Percentiles rank a stretch among this genome's conserved stretches.
Conservation (phyloP, 1,140 invertebrate genomes). For the Drosophila azteca region DNA sequence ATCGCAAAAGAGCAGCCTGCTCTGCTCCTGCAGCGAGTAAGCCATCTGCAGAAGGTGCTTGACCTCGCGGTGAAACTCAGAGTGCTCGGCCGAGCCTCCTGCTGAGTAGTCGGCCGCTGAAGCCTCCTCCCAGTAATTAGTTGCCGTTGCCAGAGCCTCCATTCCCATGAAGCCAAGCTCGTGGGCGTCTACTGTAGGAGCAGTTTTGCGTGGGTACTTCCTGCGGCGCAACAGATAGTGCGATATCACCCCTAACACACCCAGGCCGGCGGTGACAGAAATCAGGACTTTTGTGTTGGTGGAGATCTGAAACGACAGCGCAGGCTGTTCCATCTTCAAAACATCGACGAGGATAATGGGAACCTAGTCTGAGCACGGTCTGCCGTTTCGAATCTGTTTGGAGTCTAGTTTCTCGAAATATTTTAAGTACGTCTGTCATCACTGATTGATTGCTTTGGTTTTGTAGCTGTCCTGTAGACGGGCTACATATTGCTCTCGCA, state of each 20-base stretch:
- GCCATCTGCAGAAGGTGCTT: slow-evolving; percentile 93
- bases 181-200: slow-evolving; percentile 85
- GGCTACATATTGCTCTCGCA: too few species aligned
- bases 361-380: too few species aligned
- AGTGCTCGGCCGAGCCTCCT: slow-evolving; percentile 87
- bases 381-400: too few species aligned
- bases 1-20: slow-evolving; percentile 86
- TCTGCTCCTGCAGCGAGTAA: slow-evolving; percentile 89
- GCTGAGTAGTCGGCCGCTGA: slow-evolving; percentile 88
- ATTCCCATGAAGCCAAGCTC: slow-evolving; percentile 89
- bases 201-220: slow-evolving; percentile 84
- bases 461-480: too few species aligned
- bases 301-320: slow-evolving; percentile 39
- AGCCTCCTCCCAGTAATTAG: slow-evolving; percentile 96
- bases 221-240: slow-evolving; percentile 85
- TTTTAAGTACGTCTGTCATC: too few species aligned
- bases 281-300: slow-evolving; percentile 76
- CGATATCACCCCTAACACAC: slow-evolving; percentile 86
- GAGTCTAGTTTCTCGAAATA: too few species aligned
- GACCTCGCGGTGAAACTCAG: slow-evolving; percentile 93
- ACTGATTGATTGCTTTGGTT: too few species aligned
- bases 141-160: slow-evolving; percentile 94
- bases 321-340: background rate
- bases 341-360: too few species aligned
- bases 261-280: slow-evolving; percentile 84